Base-by-base conservation (phyloP, 2,888 invertebrate species). In the Alloscopus bannaensis region DNA sequence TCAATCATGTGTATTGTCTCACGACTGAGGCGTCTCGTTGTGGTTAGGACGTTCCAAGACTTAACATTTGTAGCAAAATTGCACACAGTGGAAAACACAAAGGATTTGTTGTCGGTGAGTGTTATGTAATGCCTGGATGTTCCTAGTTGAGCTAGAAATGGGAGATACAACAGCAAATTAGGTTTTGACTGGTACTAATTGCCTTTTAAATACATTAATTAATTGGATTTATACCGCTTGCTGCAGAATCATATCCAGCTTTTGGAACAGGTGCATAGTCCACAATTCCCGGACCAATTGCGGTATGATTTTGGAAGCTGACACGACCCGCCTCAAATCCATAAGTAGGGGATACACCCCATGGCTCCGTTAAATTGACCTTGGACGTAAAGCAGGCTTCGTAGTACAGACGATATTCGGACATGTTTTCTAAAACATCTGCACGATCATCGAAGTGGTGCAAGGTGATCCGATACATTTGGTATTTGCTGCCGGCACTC, bases 351-450 rank as follows among this genome's bases (percentile, higher is more conserved):
- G 47, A 6, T n/a, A n/a, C n/a, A 3, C 11, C 6, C n/a, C 3
- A 6, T 3, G 6, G n/a, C 6, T 4, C 11, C n/a, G 47, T n/a
- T n/a, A 47, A 3, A 47, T n/a, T 47, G 4, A n/a, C 6, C n/a
- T 47, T 47, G 11, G n/a, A 52, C n/a, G 24, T 65, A 1, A 69
- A 42, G 20, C 65, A 65, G 4, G 29, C 40, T 8, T 55, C 36
- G 29, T 73, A 65, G 45, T 55, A 65, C n/a, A 73, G 18, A 22
- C 65, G 29, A 64, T 52, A 28, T 8, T 73, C 73, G 0, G 31
- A 13, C 16, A 73, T 55, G 13, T 29, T 31, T 16, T 8, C 13
- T 1, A 73, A 55, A 16, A 22, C 6, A 4, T n/a, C 18, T 4
- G 3, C 16, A 16, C 28, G 24, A 4, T 26, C 3, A 1, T 26